A percentile compares a stretch with the other conserved stretches of the same genome.
Evolutionary conservation across 2,888 invertebrate species (phyloP).

Genomic region (Microctonus aethiopoides): DNA sequence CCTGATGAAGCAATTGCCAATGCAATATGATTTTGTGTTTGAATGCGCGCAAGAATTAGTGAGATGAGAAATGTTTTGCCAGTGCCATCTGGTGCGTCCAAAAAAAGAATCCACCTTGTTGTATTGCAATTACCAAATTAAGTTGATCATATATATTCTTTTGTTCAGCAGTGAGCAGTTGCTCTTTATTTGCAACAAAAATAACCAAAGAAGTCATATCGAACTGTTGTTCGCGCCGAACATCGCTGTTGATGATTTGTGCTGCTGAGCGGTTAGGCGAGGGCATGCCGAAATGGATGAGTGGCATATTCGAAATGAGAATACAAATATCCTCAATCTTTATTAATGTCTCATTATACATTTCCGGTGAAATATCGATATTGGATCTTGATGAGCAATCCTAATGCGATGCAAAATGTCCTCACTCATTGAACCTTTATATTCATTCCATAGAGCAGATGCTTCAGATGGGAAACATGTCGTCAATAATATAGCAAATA

Average conservation of each 20-base stretch:
- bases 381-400: neutral
- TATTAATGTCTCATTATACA: constrained; percentile 49
- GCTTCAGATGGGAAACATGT: neutral
- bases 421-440: constrained; percentile 18
- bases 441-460: constrained; percentile 15
- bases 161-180: constrained; percentile 26
- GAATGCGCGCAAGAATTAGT: neutral
- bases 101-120: constrained; percentile 45
- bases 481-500: constrained; percentile 46
- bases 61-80: constrained; percentile 48
- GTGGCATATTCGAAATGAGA: constrained; percentile 47
- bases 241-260: constrained; percentile 50
- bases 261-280: constrained; percentile 47
- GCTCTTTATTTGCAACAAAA: constrained; percentile 14
- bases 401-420: constrained; percentile 12
- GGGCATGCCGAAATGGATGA: constrained; percentile 47
- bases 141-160: constrained; percentile 44
- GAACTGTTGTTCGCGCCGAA: constrained; percentile 54
- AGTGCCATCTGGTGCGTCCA: neutral
- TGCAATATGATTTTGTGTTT: constrained; percentile 49
- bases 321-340: constrained; percentile 58
- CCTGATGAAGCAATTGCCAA: constrained; percentile 37
- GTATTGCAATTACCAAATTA: constrained; percentile 52
- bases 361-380: constrained; percentile 40
- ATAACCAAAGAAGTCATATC: constrained; percentile 29